A percentile compares a stretch with the other conserved stretches of the same genome.
These are phyloP conservation scores for Agrotis exclamationis DNA, from an alignment of 2,888 invertebrate species.

Conservation along the genomic window DNA sequence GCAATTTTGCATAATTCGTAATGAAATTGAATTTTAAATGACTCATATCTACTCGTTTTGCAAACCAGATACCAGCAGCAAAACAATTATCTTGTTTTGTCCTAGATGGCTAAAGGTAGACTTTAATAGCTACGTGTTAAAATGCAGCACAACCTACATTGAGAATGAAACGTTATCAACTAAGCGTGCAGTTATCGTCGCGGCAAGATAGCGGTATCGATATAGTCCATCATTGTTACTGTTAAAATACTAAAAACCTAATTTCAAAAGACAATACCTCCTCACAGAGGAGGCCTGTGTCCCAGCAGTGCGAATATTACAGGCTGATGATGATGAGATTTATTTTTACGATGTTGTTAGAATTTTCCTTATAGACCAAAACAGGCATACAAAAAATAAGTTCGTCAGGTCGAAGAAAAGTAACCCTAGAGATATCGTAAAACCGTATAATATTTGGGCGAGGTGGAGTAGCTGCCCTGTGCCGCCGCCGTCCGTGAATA, in stretches of 20 bases:
- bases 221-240: conserved; percentile 32
- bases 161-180: conserved; percentile 36
- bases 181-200: conserved; percentile 50
- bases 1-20: conserved; percentile 60
- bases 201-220: conserved; percentile 41
- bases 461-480: conserved; percentile 69
- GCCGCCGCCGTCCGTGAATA: conserved; percentile 73
- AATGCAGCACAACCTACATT: conserved; percentile 44
- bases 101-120: conserved; percentile 3
- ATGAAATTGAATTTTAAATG: conserved; percentile 43
- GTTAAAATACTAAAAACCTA: conserved; percentile 26
- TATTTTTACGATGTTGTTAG: background rate
- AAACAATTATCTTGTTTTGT: conserved; percentile 3
- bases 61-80: conserved; percentile 40
- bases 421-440: conserved; percentile 61
- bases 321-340: too few relatives aligned
- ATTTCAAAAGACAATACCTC: too few relatives aligned
- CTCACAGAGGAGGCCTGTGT: too few relatives aligned
- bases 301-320: too few relatives aligned
- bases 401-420: conserved; percentile 64
- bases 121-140: background rate
- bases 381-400: conserved; percentile 40
- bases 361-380: background rate
- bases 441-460: conserved; percentile 75
- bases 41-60: conserved; percentile 42